phyloP scores from a whole-genome alignment of 64 coral and sea anemone species.

The Porites australiensis region DNA sequence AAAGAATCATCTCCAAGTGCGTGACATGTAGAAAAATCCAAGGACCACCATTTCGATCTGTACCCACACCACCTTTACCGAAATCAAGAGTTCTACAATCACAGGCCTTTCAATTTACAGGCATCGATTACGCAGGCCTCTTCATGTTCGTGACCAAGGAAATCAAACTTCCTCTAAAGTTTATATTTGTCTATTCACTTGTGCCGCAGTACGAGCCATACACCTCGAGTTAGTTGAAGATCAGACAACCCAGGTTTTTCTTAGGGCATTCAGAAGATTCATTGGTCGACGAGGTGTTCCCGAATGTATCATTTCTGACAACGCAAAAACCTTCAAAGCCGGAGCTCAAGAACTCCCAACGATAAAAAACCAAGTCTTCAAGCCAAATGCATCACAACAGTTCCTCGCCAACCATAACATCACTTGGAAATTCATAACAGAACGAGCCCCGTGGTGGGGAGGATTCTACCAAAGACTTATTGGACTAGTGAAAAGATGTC shows the following conservation, averaged over 20 bases:
- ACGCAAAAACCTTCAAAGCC: slow-evolving; percentile 36
- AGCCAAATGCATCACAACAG: not conserved
- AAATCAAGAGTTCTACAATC: not conserved
- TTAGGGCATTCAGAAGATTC: slow-evolving; percentile 53
- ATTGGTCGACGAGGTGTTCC: slow-evolving; percentile 41
- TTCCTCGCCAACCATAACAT: not conserved
- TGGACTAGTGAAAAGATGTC: too few species aligned
- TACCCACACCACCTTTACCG: slow-evolving; percentile 18
- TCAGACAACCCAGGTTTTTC: slow-evolving; percentile 38
- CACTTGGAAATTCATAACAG: not conserved
- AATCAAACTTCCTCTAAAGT: not conserved
- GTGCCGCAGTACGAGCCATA: slow-evolving; percentile 22
- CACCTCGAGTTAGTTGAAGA: slow-evolving; percentile 58
- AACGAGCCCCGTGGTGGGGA: slow-evolving; percentile 16
- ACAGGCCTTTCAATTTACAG: not conserved
- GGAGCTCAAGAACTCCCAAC: not conserved
- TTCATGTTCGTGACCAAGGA: not conserved
- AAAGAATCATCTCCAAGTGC: not conserved
- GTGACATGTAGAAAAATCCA: slow-evolving; percentile 9
- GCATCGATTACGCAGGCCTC: slow-evolving; percentile 46
- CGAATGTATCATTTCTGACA: slow-evolving; percentile 57
- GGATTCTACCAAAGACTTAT: slow-evolving; percentile 2
- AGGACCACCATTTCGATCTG: slow-evolving; percentile 15
- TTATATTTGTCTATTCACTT: slow-evolving; percentile 56
- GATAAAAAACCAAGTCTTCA: not conserved